phyloP scores from a whole-genome alignment of 2,797 vertebrate genomes.

The Pseudochaenichthys georgianus region DNA sequence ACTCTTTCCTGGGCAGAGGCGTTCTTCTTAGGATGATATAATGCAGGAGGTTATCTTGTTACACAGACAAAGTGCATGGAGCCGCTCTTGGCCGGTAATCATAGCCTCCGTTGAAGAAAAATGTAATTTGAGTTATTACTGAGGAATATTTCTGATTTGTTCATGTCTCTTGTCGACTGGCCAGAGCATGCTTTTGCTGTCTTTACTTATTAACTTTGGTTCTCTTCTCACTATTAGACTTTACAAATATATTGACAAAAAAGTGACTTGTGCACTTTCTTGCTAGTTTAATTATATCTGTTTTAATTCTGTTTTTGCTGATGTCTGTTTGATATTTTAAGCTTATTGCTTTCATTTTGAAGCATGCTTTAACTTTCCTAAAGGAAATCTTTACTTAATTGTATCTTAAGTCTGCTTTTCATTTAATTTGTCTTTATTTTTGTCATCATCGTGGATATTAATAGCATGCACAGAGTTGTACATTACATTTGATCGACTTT shows the following conservation, averaged over 20 bases:
- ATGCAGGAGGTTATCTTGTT: background rate
- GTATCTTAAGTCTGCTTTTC: too few species aligned
- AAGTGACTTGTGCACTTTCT: background rate
- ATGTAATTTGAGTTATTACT: background rate
- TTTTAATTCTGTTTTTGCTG: background rate
- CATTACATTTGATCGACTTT: background rate
- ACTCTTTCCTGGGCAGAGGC: background rate
- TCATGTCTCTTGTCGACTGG: background rate
- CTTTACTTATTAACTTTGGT: background rate
- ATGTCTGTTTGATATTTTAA: background rate
- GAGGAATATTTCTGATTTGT: background rate
- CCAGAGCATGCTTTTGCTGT: background rate
- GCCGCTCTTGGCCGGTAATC: background rate
- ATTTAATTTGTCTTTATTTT: too few species aligned
- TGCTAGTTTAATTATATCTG: background rate
- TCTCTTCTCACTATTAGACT: background rate
- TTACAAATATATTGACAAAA: background rate
- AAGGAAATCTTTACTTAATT: background rate
- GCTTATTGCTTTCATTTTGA: background rate
- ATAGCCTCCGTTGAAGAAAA: background rate
- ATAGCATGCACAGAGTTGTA: background rate
- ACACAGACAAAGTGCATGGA: background rate
- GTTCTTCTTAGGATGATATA: background rate
- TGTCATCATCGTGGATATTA: too few species aligned
- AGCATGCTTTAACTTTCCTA: background rate